phyloP scores from a whole-genome alignment of 2,888 invertebrate species.

The Drosophila kokeensis region DNA sequence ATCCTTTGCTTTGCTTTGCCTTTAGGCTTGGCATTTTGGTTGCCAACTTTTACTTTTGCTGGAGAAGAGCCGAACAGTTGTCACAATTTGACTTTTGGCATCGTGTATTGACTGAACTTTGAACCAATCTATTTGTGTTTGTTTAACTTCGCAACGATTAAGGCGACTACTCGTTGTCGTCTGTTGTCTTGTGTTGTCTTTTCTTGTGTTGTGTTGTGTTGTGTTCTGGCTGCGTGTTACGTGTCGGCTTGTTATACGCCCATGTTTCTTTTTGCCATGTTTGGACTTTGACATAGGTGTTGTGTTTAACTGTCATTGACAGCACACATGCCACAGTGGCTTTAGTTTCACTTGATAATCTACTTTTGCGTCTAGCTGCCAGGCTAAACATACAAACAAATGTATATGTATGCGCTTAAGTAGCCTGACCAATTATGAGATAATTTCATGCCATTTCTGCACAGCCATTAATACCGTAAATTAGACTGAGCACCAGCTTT shows the following conservation, averaged over 20 bases:
- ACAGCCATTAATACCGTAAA: slow-evolving; percentile 72
- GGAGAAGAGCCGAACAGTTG: slow-evolving; percentile 44
- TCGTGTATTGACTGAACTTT: slow-evolving; percentile 61
- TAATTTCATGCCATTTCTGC: slow-evolving; percentile 52
- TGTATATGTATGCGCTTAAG: slow-evolving; percentile 18
- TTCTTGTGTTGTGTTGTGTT: slow-evolving; percentile 14
- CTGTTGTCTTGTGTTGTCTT: slow-evolving; percentile 22
- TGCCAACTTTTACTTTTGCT: slow-evolving; percentile 15
- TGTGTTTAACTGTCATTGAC: slow-evolving; percentile 19
- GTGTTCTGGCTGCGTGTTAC: slow-evolving; percentile 33
- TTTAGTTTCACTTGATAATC: slow-evolving; percentile 5
- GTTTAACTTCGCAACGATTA: slow-evolving; percentile 80
- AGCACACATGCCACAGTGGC: not conserved
- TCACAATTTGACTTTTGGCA: slow-evolving; percentile 76
- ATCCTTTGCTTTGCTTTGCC: not conserved
- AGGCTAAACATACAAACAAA: not conserved
- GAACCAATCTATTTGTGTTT: slow-evolving; percentile 81
- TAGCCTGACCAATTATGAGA: slow-evolving; percentile 66
- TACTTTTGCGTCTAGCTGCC: not conserved
- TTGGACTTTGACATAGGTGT: slow-evolving; percentile 33
- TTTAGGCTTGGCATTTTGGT: slow-evolving; percentile 22
- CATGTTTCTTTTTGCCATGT: not conserved
- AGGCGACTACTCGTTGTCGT: slow-evolving; percentile 42
- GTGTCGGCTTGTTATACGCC: slow-evolving; percentile 40
- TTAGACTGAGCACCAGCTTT: slow-evolving; percentile 54